Conservation (phyloP, 2,113 vertebrate species). For the Chloebia gouldiae region DNA sequence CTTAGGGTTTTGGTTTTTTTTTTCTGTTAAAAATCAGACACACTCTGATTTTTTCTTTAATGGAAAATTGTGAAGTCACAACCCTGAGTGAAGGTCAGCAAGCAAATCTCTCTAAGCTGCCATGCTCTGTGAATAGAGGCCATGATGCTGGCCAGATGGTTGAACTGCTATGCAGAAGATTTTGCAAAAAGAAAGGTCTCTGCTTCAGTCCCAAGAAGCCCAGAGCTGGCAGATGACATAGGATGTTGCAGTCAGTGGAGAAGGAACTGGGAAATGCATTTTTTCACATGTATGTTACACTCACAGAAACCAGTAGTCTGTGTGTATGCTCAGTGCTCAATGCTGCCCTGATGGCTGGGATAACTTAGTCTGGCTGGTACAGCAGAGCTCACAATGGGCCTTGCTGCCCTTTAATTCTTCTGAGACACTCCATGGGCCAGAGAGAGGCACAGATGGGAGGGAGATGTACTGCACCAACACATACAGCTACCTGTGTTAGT, state of each 20-base stretch:
- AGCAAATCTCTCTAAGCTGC: neutral
- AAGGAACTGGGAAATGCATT: neutral
- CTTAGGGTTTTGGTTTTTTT: neutral
- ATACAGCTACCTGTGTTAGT: neutral
- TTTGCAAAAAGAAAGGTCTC: neutral
- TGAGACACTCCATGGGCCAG: neutral
- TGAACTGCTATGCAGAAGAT: neutral
- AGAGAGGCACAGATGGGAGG: neutral
- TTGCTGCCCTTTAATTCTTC: neutral
- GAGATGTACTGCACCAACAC: neutral
- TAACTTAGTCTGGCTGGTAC: neutral
- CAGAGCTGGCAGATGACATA: neutral
- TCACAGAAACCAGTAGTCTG: neutral
- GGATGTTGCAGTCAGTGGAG: too few species aligned
- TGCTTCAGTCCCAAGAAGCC: neutral
- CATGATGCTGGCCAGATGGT: neutral
- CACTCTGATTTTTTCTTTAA: neutral
- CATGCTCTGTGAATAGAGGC: neutral
- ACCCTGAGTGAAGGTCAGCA: neutral
- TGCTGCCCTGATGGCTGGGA: fast-evolving
- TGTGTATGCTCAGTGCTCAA: neutral
- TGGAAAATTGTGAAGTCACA: neutral
- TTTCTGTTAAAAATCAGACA: neutral
- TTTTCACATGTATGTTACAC: neutral
- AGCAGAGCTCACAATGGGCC: neutral